Conservation (phyloP, 2,797 vertebrate genomes). For the Phataginus tetradactyla region DNA sequence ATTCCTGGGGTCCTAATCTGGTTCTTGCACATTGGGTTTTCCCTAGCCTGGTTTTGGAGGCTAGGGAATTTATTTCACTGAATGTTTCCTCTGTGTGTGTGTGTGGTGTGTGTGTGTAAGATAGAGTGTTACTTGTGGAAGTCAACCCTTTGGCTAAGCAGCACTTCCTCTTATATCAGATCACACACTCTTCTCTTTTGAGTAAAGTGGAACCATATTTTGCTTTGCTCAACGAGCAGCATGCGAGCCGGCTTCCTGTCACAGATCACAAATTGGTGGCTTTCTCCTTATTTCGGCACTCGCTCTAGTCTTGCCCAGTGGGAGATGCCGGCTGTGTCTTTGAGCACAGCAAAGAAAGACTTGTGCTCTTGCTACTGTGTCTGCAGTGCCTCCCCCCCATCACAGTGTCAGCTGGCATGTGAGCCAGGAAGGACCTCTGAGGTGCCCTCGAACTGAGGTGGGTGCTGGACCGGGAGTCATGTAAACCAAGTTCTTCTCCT, state of each 20-base stretch:
- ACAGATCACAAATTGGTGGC: background rate
- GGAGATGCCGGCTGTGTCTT: background rate
- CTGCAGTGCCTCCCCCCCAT: background rate
- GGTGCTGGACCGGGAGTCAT: background rate
- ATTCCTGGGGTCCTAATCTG: background rate
- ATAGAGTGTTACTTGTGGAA: background rate
- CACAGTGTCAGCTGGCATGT: background rate
- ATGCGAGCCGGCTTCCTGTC: background rate
- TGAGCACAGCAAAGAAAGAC: background rate
- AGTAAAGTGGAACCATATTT: conserved; percentile 13
- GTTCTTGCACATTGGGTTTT: background rate
- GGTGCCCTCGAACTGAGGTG: background rate
- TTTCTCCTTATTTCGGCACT: background rate
- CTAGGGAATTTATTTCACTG: no score
- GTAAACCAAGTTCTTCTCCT: background rate
- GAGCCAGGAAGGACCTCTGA: background rate
- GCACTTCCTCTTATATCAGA: background rate
- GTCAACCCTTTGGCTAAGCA: background rate
- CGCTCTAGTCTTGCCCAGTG: background rate
- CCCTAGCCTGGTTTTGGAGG: conserved; percentile 21
- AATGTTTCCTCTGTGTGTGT: background rate
- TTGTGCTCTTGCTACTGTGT: background rate
- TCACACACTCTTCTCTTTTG: background rate
- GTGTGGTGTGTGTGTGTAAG: background rate
- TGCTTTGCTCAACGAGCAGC: background rate